Evolutionary conservation across 2,113 vertebrate genomes (phyloP), one percentile per base, ranked within the genome.

Genomic region (Menidia beryllina): DNA sequence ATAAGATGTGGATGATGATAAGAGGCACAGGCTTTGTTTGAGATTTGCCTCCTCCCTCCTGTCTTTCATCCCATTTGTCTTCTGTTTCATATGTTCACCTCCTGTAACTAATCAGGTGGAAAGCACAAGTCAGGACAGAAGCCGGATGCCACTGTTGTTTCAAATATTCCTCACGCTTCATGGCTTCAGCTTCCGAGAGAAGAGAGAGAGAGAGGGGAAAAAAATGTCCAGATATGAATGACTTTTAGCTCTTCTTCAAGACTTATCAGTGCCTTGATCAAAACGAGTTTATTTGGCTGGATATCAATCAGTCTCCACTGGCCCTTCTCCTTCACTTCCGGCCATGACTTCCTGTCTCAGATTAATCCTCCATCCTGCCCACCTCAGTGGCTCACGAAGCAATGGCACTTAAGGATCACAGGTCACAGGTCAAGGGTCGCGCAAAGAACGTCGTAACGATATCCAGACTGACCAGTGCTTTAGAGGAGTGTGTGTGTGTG

Each of bases 371-470:
- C 39, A 64, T 90, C 79, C 71, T 81, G 86, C 87, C 89, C 72
- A 89, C 88, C 81, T 89, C 79, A 5, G 75, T 83, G 87, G 75
- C 90, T 87, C 86, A 81, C 81, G 75, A 86, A 82, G 79, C 72
- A 67, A 79, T 75, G 60, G 4, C 76, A 81, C 91, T 91, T 84
- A 79, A 39, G 82, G 91, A 86, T 89, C 89, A 91, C 77, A 88
- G 93, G 91, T 93, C 89, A 89, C 70, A 76, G 89, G 86, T 69
- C 80, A 85, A 49, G 85, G 91, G 91, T 92, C 82, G 39, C 48
- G 79, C 75, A 43, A 79, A 83, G 85, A 90, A 86, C 84, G 82
- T 54, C 34, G 76, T 92, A 93, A 92, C 88, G 85, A 93, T 91
- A 88, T 92, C 90, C 92, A 93, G 92, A 91, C 86, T 82, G 84